These are phyloP conservation scores for Volucella zonaria DNA, from an alignment of 2,888 invertebrate species.

Conservation along the genomic window DNA sequence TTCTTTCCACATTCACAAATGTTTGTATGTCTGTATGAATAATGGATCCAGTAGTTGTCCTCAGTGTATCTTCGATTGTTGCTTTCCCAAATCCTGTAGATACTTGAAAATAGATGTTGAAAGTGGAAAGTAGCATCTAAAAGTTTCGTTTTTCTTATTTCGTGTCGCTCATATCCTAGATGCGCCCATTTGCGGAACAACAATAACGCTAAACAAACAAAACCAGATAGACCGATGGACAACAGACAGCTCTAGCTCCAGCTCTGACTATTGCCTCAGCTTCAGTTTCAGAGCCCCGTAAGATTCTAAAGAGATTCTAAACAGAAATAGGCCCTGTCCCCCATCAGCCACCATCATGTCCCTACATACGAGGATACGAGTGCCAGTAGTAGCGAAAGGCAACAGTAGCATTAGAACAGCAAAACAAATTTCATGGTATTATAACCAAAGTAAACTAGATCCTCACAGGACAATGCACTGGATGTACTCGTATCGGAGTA, in stretches of 20 bases:
- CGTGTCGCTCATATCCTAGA: constrained; percentile 52
- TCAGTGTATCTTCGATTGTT: constrained; percentile 51
- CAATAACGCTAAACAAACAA: constrained; percentile 67
- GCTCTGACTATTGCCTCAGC: not conserved
- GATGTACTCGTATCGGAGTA: constrained; percentile 28
- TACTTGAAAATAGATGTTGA: constrained; percentile 24
- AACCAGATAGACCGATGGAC: constrained; percentile 45
- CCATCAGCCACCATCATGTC: constrained; percentile 1
- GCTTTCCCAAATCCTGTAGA: constrained; percentile 43
- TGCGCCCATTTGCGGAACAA: constrained; percentile 57
- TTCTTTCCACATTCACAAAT: constrained; percentile 19
- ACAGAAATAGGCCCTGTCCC: constrained; percentile 33
- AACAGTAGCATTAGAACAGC: constrained; percentile 51
- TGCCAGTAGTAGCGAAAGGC: not conserved
- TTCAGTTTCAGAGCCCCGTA: constrained; percentile 40
- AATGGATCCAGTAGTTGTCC: too few species aligned
- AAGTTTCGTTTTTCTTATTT: constrained; percentile 40
- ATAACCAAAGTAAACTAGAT: constrained; percentile 69
- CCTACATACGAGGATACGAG: not conserved
- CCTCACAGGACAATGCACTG: constrained; percentile 38
- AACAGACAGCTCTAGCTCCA: constrained; percentile 15
- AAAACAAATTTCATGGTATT: constrained; percentile 73
- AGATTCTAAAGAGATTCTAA: constrained; percentile 67
- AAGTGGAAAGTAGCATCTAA: constrained; percentile 17
- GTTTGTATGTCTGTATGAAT: too few species aligned